Evolutionary conservation across 2,888 invertebrate species (phyloP), one percentile per base, ranked within the genome.

Genomic region (Pherbina coryleti): DNA sequence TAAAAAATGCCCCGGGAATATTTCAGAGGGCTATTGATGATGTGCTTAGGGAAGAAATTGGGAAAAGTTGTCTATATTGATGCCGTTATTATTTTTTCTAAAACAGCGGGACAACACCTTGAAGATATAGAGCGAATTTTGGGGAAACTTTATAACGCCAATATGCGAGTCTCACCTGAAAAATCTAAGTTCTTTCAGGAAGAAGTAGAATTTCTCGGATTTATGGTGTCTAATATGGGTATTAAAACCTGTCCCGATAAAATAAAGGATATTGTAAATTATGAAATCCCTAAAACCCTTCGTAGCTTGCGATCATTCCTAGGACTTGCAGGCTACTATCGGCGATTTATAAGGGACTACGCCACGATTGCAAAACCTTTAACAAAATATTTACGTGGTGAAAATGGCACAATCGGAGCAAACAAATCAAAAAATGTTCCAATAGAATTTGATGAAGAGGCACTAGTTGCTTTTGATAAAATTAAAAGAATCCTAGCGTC

Each of bases 351-450:
- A 83, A 8, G 37, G 8, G 37, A 37, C 8, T 37, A 37, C 8
- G 37, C 37, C 7, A 4, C 1, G 37, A 37, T 81, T 74, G 81
- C 82, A 60, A 81, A 76, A 60, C 79, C 81, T n/a, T n/a, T n/a
- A n/a, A n/a, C 31, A 31, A 31, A 31, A 31, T 31, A 4, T 31
- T 3, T 31, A 31, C 3, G 37, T 82, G 9, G 80, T 78, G 14
- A 80, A 82, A 22, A 83, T 34, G 81, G 80, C 19, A 80, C 74
- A 49, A 69, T 82, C 5, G 74, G 79, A 28, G 75, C 81, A 9
- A 31, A 62, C 11, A 71, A 77, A 49, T 81, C 78, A 31, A 82
- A 79, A 44, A 79, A 75, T 34, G 60, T 79, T 19, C 37, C 28
- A 62, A 53, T 77, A 5, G 37, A 76, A 11, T 73, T 81, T 22